Conservation (phyloP, 2,797 vertebrate species). For the Ibycter americanus region DNA sequence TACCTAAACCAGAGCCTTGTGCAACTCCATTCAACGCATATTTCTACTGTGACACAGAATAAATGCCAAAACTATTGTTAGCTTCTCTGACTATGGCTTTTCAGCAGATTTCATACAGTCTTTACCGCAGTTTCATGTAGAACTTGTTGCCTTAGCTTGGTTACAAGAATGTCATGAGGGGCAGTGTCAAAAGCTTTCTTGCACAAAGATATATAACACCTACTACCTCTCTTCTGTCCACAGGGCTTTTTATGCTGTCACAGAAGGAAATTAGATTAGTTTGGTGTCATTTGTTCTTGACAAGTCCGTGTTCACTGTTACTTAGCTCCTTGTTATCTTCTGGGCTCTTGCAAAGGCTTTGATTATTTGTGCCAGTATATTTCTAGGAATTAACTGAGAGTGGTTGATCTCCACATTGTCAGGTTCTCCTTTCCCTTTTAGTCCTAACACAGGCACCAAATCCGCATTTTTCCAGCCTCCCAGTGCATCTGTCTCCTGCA, state of each 20-base stretch:
- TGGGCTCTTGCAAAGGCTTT: background rate
- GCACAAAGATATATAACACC: background rate
- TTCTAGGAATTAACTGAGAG: background rate
- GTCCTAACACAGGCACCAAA: background rate
- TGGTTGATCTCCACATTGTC: background rate
- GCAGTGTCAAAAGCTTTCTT: background rate
- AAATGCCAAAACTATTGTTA: background rate
- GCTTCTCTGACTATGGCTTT: background rate
- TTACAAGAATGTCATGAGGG: background rate
- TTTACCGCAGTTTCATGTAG: background rate
- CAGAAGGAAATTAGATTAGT: background rate
- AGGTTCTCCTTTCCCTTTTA: background rate
- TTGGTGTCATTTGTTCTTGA: background rate
- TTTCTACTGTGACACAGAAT: background rate
- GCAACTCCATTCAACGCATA: background rate
- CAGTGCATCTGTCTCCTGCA: background rate
- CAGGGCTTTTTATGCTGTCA: background rate
- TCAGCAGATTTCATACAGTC: background rate
- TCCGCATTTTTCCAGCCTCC: background rate
- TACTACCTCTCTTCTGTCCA: background rate
- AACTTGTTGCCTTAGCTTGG: background rate
- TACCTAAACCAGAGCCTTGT: background rate
- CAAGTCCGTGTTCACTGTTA: background rate
- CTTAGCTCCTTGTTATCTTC: background rate
- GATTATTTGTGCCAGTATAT: background rate